Evolutionary conservation across 2,113 vertebrate genomes (phyloP).

Genomic region (Ginglymostoma cirratum): DNA sequence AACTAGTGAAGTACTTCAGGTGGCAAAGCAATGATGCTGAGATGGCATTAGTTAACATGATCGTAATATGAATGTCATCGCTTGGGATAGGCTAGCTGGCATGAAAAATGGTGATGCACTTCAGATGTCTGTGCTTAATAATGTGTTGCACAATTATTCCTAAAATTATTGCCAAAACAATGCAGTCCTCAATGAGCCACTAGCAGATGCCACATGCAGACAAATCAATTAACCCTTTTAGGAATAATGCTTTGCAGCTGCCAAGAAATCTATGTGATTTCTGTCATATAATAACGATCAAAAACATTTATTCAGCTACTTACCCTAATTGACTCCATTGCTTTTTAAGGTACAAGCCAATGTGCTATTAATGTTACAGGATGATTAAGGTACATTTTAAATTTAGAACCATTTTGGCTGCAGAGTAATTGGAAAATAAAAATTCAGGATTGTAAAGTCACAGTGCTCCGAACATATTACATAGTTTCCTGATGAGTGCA

Average conservation of each 20-base stretch:
- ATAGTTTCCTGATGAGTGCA: background rate
- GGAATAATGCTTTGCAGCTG: background rate
- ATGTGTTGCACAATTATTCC: slow-evolving; percentile 11
- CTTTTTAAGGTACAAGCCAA: background rate
- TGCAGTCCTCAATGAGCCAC: background rate
- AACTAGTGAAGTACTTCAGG: background rate
- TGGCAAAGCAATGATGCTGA: background rate
- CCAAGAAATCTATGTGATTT: background rate
- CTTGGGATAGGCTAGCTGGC: background rate
- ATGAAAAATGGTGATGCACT: slow-evolving; percentile 10
- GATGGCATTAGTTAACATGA: background rate
- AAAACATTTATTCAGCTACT: background rate
- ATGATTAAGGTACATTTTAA: background rate
- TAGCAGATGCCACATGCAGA: background rate
- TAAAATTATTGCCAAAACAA: slow-evolving; percentile 4
- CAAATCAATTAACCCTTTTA: slow-evolving; percentile 1
- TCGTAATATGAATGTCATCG: background rate
- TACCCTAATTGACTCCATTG: background rate
- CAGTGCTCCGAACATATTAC: background rate
- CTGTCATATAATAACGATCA: background rate
- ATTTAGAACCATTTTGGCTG: background rate
- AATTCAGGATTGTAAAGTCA: background rate
- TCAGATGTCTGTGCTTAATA: slow-evolving; percentile 19
- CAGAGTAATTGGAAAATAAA: background rate
- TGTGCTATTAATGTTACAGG: background rate